These are phyloP conservation scores for Genyomyrus donnyi DNA, from an alignment of 2,113 vertebrate genomes.

Conservation along the genomic window DNA sequence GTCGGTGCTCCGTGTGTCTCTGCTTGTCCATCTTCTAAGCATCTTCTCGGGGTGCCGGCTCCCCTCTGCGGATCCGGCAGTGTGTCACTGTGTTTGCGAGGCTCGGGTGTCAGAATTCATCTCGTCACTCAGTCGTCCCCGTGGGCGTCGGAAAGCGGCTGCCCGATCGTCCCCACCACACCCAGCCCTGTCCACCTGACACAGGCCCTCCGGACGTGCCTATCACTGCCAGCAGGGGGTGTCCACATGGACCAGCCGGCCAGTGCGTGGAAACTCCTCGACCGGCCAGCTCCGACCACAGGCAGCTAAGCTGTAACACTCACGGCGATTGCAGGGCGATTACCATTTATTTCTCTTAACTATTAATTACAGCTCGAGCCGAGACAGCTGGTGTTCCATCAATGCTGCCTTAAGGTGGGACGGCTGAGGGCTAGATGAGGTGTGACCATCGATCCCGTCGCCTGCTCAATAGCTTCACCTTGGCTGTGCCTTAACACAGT, in stretches of 20 bases:
- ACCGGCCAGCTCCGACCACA: neutral
- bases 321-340: neutral
- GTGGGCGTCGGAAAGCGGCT: neutral
- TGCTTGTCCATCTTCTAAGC: neutral
- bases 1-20: neutral
- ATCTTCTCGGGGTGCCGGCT: neutral
- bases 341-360: slow-evolving; percentile 4
- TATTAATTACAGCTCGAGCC: neutral
- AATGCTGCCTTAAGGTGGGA: neutral
- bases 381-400: neutral
- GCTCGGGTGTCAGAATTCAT: neutral
- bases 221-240: neutral
- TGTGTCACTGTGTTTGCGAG: neutral
- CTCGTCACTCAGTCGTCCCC: neutral
- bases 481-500: neutral
- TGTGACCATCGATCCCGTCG: neutral
- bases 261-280: no score
- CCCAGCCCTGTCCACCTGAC: neutral
- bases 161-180: neutral
- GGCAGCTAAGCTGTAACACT: neutral
- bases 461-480: neutral
- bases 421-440: neutral
- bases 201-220: neutral
- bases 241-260: neutral
- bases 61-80: neutral